Evolutionary conservation across 2,888 invertebrate genomes (phyloP), one percentile per base, ranked within the genome.

Genomic region (Lacanobia wlatinum): DNA sequence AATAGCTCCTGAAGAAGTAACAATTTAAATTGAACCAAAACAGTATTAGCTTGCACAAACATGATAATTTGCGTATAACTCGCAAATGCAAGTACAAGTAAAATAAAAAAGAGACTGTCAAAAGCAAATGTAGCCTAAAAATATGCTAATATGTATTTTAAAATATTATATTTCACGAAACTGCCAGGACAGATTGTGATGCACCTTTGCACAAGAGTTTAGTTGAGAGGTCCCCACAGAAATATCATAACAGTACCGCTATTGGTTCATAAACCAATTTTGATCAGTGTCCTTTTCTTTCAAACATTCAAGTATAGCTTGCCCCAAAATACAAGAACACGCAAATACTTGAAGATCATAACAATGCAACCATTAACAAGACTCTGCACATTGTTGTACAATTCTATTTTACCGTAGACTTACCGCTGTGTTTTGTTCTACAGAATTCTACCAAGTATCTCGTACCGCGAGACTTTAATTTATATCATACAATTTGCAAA

Each of bases 361-460:
- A 58, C 70, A 78, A 60, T 52, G 38, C 74, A 61, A 1, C 40
- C n/a, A 53, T 78, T 60, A 38, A 38, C 53, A 60, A 64, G 14
- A 34, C 10, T 56, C 2, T 43, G 16, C 60, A 43, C 28, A 38
- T 50, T 55, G 28, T 48, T 14, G 40, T 14, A 5, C 6, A 18
- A 34, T 28, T 52, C 12, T 40, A 65, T 76, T 61, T 76, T 43
- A 48, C 16, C 18, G 46, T 3, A 12, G 21, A 56, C 3, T 62
- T 48, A 64, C 56, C 10, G 12, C 23, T 43, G 38, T 28, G 12
- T 66, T 75, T 64, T 73, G n/a, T 62, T 50, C 12, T 5, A 40
- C 46, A 40, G 38, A 56, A 12, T 62, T 50, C 9, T 8, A 48
- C 46, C 46, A 43, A 60, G 55, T 63, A 18, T 40, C 34, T 59